Conservation (phyloP, 92 coral and sea anemone genomes). For the Porites cylindrica region DNA sequence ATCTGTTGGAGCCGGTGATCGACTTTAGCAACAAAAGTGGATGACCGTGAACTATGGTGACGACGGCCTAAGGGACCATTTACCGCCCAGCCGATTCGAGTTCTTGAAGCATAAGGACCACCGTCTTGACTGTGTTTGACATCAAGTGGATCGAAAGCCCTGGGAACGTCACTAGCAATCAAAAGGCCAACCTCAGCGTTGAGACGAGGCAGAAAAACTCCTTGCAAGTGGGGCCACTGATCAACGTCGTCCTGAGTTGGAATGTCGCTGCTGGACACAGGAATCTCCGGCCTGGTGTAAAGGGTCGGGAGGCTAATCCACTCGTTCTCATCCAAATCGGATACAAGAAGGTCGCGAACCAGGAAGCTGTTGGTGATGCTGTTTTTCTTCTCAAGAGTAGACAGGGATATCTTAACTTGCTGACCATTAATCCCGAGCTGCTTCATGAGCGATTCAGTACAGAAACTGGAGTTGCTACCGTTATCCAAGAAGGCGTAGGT, state of each 20-base stretch:
- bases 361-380: slow-evolving; percentile 17
- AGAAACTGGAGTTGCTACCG: slow-evolving; percentile 59
- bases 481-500: slow-evolving; percentile 68
- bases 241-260: slow-evolving; percentile 63
- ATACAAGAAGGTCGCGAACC: slow-evolving; percentile 27
- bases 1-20: slow-evolving; percentile 55
- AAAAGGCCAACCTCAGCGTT: slow-evolving; percentile 57
- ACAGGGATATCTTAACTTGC: slow-evolving; percentile 41
- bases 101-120: slow-evolving; percentile 53
- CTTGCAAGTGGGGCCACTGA: slow-evolving; percentile 64
- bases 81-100: slow-evolving; percentile 56
- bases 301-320: slow-evolving; percentile 38
- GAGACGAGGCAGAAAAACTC: slow-evolving; percentile 33
- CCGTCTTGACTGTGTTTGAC: slow-evolving; percentile 55
- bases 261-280: slow-evolving; percentile 41
- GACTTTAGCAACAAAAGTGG: slow-evolving; percentile 40
- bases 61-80: slow-evolving; percentile 49
- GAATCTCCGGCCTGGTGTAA: slow-evolving; percentile 41
- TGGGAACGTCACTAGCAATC: slow-evolving; percentile 54
- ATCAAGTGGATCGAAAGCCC: slow-evolving; percentile 55
- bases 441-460: slow-evolving; percentile 38
- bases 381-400: slow-evolving; percentile 34
- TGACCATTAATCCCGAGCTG: slow-evolving; percentile 41
- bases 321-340: slow-evolving; percentile 57
- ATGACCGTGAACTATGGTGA: slow-evolving; percentile 3